Conservation (phyloP, 2,888 invertebrate genomes). For the Cataglyphis altisquamis region DNA sequence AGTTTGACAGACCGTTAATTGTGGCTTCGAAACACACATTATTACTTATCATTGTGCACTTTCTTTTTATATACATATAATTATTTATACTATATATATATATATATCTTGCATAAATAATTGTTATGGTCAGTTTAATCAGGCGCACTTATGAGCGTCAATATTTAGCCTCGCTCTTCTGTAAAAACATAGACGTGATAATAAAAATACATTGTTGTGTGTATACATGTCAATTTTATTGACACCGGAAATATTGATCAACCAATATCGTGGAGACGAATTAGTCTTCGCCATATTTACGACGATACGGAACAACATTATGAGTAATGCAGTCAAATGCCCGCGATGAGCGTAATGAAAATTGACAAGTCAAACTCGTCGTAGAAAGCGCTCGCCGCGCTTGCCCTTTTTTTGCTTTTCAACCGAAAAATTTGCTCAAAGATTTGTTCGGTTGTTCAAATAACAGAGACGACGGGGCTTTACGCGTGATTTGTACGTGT, state of each 20-base stretch:
- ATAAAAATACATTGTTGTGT: constrained; percentile 31
- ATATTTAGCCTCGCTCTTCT: constrained; percentile 40
- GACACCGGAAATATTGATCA: constrained; percentile 28
- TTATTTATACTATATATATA: constrained; percentile 13
- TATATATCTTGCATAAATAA: constrained; percentile 70
- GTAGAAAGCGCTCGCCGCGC: not conserved
- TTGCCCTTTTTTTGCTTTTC: not conserved
- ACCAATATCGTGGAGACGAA: constrained; percentile 10
- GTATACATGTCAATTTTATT: constrained; percentile 26
- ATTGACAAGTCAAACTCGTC: not conserved
- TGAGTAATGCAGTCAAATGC: not conserved
- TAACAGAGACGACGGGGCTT: not conserved
- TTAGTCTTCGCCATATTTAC: constrained; percentile 33
- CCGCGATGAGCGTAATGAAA: constrained; percentile 1
- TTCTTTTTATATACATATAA: constrained; percentile 47
- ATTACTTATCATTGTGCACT: constrained; percentile 36
- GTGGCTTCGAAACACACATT: constrained; percentile 64
- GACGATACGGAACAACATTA: not conserved
- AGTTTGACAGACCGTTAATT: constrained; percentile 74
- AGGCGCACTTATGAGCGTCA: constrained; percentile 36
- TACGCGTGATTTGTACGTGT: constrained; percentile 34
- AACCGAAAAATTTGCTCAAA: not conserved
- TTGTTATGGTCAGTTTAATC: constrained; percentile 57
- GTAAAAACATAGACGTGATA: not conserved
- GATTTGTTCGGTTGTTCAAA: not conserved